Base-by-base conservation (phyloP, 2,888 invertebrate species). In the Laothoe populi region DNA sequence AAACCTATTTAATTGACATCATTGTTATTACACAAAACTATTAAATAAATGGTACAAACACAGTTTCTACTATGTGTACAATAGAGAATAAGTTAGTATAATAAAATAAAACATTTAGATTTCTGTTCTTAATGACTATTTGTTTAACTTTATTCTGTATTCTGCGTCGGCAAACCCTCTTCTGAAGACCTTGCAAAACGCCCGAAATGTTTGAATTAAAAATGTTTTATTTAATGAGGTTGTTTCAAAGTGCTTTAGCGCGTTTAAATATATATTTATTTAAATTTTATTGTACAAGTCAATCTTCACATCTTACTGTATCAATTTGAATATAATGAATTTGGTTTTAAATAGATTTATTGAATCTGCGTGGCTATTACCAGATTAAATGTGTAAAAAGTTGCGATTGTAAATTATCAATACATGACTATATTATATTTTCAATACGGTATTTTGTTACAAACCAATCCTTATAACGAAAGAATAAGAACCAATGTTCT, bases 201-300 rank as follows among this genome's bases (percentile, higher is more conserved):
- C 31, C 53, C 35, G 35, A 53, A 53, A 53, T 31, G 53, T 53
- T 53, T 19, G 53, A 53, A 53, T 53, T 53, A 53, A 53, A 53
- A 53, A 53, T 53, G 53, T 53, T 53, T 53, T 35, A 53, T 53
- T 53, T 53, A 53, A 35, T 35, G 53, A 53, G 53, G 53, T 53
- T 53, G 53, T 53, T 53, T 53, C 35, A 53, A 53, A 53, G 31
- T 35, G 35, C 35, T 44, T 44, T 19, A 11, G 35, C 16, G 53
- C 31, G 16, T 53, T 53, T 53, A 53, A 53, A 35, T 19, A 19
- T 16, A 19, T 35, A 19, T 53, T 53, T 35, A 53, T 53, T 53
- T 53, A 53, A 35, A 35, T 53, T 53, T 35, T 53, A 53, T 53
- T 53, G 31, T 31, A 19, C 53, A 31, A 53, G 19, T 53, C 31